phyloP scores from a whole-genome alignment of 2,113 vertebrate genomes.

The Lampris incognitus region DNA sequence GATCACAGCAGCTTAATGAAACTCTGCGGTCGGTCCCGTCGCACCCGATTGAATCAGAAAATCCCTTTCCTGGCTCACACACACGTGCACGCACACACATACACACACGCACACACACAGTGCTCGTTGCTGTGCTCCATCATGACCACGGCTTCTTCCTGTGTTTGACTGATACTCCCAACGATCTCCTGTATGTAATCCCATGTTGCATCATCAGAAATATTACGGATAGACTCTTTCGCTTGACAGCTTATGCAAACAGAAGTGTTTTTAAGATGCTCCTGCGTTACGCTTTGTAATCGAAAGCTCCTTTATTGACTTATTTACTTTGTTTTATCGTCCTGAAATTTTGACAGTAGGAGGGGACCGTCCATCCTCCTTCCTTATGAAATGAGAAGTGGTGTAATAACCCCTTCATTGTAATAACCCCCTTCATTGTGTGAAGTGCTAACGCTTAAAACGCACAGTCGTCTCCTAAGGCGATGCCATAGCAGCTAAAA shows the following conservation, averaged over 20 bases:
- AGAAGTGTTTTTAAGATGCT: constrained; percentile 42
- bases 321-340: constrained; percentile 4
- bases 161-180: constrained; percentile 15
- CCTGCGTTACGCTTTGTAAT: constrained; percentile 40
- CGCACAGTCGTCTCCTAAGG: constrained; percentile 27
- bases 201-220: constrained; percentile 14
- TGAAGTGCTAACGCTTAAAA: constrained; percentile 55
- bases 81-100: constrained; percentile 16
- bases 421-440: constrained; percentile 25
- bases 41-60: constrained; percentile 62
- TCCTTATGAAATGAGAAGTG: constrained; percentile 7
- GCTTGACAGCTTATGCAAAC: constrained; percentile 37
- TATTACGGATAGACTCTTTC: constrained; percentile 34
- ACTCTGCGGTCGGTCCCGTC: constrained; percentile 58
- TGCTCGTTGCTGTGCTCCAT: constrained; percentile 8
- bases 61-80: constrained; percentile 50
- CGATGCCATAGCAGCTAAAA: constrained; percentile 22
- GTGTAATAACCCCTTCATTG: constrained; percentile 1
- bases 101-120: constrained; percentile 23
- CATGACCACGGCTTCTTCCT: constrained; percentile 19
- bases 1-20: constrained; percentile 74
- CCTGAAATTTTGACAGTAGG: constrained; percentile 23
- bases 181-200: constrained; percentile 12
- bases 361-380: neutral
- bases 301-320: constrained; percentile 19